Conservation (phyloP, 2,888 invertebrate genomes). For the Hemithea aestivaria region DNA sequence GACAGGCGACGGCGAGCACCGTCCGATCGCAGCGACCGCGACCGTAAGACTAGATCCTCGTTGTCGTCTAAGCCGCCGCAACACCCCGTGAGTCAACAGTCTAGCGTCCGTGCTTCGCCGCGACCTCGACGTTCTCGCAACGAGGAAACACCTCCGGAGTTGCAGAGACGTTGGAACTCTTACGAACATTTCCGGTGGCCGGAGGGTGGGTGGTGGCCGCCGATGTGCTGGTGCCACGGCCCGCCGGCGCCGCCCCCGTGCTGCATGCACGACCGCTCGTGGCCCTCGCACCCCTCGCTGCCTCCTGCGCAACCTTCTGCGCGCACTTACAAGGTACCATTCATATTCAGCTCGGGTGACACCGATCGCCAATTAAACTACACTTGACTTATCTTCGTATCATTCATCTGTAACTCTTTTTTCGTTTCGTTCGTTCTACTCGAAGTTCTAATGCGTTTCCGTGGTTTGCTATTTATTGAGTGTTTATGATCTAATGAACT, state of each 20-base stretch:
- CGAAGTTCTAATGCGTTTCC: too few species aligned
- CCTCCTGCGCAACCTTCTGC: conserved; percentile 55
- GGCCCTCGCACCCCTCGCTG: conserved; percentile 73
- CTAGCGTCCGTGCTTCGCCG: conserved; percentile 61
- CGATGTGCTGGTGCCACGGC: conserved; percentile 72
- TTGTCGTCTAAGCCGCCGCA: conserved; percentile 75
- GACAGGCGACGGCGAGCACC: conserved; percentile 75
- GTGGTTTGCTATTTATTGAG: conserved; percentile 2
- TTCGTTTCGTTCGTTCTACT: too few species aligned
- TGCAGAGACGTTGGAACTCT: conserved; percentile 73
- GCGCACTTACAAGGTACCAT: conserved; percentile 64
- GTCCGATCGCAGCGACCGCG: conserved; percentile 79
- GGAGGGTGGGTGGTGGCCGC: conserved; percentile 73
- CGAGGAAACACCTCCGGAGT: conserved; percentile 64
- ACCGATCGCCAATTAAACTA: conserved; percentile 6
- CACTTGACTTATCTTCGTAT: conserved; percentile 7
- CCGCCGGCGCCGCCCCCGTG: conserved; percentile 68
- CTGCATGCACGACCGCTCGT: conserved; percentile 69
- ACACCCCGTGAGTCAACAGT: conserved; percentile 45
- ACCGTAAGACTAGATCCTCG: conserved; percentile 82
- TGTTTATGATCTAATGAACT: conserved; percentile 6
- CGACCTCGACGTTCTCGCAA: conserved; percentile 58
- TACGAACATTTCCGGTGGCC: conserved; percentile 82
- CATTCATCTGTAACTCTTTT: background rate
- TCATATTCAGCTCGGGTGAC: conserved; percentile 15